Conservation (phyloP, 2,113 vertebrate species). For the Bubo blakistoni region DNA sequence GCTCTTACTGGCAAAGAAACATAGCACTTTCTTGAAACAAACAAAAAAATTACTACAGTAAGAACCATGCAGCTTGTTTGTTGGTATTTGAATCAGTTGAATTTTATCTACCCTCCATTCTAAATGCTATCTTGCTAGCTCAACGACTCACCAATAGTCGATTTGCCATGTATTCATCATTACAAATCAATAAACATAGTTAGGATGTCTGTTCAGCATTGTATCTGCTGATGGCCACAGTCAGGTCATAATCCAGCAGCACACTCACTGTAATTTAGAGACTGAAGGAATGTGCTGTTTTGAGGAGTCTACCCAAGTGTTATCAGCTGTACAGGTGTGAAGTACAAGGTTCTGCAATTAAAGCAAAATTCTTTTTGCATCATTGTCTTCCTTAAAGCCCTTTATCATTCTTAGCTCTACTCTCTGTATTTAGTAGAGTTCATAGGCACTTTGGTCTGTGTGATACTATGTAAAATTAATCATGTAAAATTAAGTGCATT, state of each 20-base stretch:
- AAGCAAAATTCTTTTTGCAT: background rate
- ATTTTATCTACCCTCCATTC: background rate
- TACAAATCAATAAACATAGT: background rate
- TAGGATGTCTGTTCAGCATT: background rate
- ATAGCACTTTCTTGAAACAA: background rate
- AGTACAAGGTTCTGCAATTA: background rate
- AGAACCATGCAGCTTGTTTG: background rate
- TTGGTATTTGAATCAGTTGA: background rate
- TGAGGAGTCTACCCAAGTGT: background rate
- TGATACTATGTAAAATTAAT: background rate
- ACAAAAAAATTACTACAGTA: background rate
- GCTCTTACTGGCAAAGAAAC: background rate
- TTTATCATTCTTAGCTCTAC: background rate
- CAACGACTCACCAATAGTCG: background rate
- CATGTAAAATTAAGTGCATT: background rate
- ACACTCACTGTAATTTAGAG: background rate
- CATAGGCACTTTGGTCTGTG: background rate
- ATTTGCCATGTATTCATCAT: background rate
- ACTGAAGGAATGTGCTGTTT: background rate
- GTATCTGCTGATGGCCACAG: background rate
- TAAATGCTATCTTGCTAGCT: background rate
- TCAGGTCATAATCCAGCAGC: background rate
- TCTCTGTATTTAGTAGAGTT: background rate
- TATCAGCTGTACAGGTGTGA: background rate
- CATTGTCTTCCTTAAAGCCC: background rate